Evolutionary conservation across 2,797 vertebrate species (phyloP), one percentile per base, ranked within the genome.

Genomic region (Macropodus opercularis): DNA sequence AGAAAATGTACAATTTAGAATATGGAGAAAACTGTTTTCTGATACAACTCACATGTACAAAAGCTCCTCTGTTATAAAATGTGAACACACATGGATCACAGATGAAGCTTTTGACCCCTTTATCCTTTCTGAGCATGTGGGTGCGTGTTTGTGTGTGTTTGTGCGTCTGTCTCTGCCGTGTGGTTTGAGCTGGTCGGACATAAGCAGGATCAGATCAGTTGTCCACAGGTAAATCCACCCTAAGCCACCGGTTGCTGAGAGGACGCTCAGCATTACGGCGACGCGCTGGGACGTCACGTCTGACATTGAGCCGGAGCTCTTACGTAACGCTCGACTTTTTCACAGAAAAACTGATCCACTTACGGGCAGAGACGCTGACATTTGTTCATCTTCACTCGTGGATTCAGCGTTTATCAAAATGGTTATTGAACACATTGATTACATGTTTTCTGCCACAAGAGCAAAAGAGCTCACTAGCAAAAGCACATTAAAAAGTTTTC

Each of bases 131-230:
- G 47, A 49, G 54, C 44, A 26, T 44, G 23, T 41, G 36, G 43
- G 36, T 61, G 51, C 51, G 32, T 32, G 24, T 38, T 40, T 31
- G 36, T 6, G 26, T 40, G 50, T 44, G 55, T 39, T 18, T 46
- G 47, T 36, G 49, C 32, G 15, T 60, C 12, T 56, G 75, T 31
- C 52, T 65, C 52, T 60, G 72, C 49, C 71, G 38, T 49, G 60
- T 36, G 53, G 58, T 69, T 59, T 68, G 72, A 79, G 75, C 81
- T 40, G 46, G 69, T 73, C 21, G 2, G 60, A 83, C 85, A 87
- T 87, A 88, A 79, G 65, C 65, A 59, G 79, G 85, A 84, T 87
- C 72, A 77, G 65, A 75, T 84, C 65, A 78, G 69, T 15, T 22
- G 71, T 51, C 51, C 42, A 41, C 68, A 53, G 57, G 50, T 80